Conservation (phyloP, 2,797 vertebrate species). For the Ptychadena robeensis region DNA sequence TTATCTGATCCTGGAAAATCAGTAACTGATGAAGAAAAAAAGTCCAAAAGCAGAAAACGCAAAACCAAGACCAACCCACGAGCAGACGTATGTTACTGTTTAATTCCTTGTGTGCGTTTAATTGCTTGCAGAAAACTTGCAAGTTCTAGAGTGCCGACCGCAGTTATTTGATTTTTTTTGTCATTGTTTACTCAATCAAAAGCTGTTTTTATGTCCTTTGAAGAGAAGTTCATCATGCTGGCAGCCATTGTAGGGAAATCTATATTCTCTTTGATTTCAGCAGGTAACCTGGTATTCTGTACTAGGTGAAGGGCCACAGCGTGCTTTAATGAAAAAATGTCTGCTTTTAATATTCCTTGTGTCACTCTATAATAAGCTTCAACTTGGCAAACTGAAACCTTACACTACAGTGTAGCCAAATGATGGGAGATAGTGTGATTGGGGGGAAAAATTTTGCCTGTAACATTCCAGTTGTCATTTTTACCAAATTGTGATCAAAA, state of each 20-base stretch:
- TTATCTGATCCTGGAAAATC: conserved; percentile 72
- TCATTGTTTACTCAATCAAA: conserved; percentile 40
- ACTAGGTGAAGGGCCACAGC: neutral
- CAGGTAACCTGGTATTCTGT: neutral
- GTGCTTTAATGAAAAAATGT: neutral
- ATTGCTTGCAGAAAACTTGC: conserved; percentile 43
- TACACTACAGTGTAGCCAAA: too few species aligned
- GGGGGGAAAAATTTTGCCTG: too few species aligned
- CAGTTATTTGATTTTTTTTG: conserved; percentile 33
- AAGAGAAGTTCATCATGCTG: conserved; percentile 25
- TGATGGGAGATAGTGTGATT: too few species aligned
- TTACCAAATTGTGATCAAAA: too few species aligned
- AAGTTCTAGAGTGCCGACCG: conserved; percentile 20
- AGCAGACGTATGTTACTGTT: conserved; percentile 70
- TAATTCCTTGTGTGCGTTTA: conserved; percentile 47
- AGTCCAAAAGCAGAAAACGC: conserved; percentile 74
- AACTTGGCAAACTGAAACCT: too few species aligned
- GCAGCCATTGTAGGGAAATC: neutral
- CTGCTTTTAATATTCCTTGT: neutral
- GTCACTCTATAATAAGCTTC: too few species aligned
- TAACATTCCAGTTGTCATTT: too few species aligned
- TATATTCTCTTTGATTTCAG: neutral
- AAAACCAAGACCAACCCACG: conserved; percentile 72
- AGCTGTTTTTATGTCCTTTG: conserved; percentile 29
- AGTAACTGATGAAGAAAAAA: conserved; percentile 70